phyloP scores from a whole-genome alignment of 2,797 vertebrate genomes.

The Lemur catta region DNA sequence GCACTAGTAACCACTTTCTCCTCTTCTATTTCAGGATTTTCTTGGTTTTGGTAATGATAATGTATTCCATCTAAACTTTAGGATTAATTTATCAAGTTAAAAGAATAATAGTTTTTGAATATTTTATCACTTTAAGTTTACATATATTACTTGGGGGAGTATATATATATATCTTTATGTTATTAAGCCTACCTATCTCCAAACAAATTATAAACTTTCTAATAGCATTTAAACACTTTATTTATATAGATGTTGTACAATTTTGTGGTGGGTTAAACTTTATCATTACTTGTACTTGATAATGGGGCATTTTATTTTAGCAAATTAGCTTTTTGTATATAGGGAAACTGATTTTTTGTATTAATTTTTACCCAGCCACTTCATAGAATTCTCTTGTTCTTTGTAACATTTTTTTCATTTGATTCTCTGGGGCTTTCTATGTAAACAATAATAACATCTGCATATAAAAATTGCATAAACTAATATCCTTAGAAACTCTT shows the following conservation, averaged over 20 bases:
- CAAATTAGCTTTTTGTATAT: background rate
- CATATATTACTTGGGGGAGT: background rate
- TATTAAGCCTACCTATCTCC: background rate
- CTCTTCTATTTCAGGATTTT: background rate
- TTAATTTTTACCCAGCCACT: background rate
- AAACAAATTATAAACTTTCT: background rate
- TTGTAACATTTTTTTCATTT: background rate
- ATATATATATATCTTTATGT: background rate
- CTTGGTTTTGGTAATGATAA: background rate
- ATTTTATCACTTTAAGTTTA: background rate
- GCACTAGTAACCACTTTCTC: background rate
- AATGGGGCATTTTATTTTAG: background rate
- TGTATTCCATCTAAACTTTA: background rate
- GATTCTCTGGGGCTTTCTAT: background rate
- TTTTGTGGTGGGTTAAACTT: background rate
- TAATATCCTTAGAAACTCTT: background rate
- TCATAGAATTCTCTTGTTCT: background rate
- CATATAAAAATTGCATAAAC: background rate
- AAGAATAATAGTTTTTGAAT: background rate
- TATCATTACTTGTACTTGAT: background rate
- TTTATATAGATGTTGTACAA: background rate
- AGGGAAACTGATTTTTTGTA: background rate
- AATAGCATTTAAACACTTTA: background rate
- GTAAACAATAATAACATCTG: background rate
- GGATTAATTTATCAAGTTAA: background rate